phyloP scores from a whole-genome alignment of 2,888 invertebrate genomes.

The Drosophila helvetica region DNA sequence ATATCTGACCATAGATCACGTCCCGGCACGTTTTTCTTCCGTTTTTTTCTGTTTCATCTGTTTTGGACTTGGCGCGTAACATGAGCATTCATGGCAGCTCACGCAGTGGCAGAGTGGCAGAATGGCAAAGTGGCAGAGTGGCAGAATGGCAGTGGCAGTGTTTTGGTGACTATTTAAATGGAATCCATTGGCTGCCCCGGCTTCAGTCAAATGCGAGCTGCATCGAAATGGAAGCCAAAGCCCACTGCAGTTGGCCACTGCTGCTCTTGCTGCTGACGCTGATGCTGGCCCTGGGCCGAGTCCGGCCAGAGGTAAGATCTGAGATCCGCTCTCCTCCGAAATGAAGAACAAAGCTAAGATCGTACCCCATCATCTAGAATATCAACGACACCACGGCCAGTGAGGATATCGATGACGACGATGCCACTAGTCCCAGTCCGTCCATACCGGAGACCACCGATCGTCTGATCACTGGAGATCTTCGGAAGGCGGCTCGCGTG shows the following conservation, averaged over 20 bases:
- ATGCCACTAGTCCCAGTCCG: conserved; percentile 13
- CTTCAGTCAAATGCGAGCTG: conserved; percentile 25
- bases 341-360: neutral
- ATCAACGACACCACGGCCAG: conserved; percentile 22
- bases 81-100: neutral
- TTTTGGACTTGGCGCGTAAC: neutral
- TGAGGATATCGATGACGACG: conserved; percentile 8
- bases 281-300: neutral
- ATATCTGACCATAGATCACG: conserved; percentile 65
- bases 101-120: conserved; percentile 2
- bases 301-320: conserved; percentile 14
- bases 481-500: conserved; percentile 4
- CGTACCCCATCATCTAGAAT: neutral
- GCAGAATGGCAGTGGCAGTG: neutral
- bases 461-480: conserved; percentile 14
- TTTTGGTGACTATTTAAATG: conserved; percentile 26
- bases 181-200: conserved; percentile 24
- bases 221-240: conserved; percentile 27
- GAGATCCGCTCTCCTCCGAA: neutral
- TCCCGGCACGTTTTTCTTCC: conserved; percentile 37
- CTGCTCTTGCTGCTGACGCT: conserved; percentile 6
- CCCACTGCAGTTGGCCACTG: conserved; percentile 26
- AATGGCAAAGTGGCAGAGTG: neutral
- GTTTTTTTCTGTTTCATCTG: neutral
- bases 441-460: conserved; percentile 14